A percentile compares a stretch with the other conserved stretches of the same genome.
phyloP scores from a whole-genome alignment of 2,797 vertebrate genomes.

The Prunella strophiata region DNA sequence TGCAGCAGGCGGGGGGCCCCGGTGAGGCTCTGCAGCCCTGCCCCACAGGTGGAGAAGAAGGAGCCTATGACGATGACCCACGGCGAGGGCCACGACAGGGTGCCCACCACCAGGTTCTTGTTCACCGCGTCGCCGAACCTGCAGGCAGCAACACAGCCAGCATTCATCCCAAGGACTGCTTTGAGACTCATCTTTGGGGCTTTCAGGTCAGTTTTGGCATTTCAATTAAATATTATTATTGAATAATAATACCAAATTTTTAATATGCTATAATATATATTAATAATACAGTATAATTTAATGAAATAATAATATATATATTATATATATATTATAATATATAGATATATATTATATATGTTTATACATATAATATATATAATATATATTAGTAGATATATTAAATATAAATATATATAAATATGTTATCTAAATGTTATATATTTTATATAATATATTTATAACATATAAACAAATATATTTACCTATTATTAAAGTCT shows the following conservation, averaged over 20 bases:
- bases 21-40: conserved; percentile 93
- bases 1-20: conserved; percentile 94
- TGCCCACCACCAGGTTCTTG: conserved; percentile 93
- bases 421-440: too few relatives aligned
- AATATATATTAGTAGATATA: too few relatives aligned
- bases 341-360: too few relatives aligned
- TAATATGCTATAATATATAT: fast-evolving
- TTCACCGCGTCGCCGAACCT: conserved; percentile 93
- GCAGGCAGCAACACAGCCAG: not conserved
- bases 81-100: conserved; percentile 94
- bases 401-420: too few relatives aligned
- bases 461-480: too few relatives aligned
- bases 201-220: not conserved
- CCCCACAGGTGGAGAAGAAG: conserved; percentile 97
- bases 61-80: conserved; percentile 98
- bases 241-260: not conserved
- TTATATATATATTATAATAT: too few relatives aligned
- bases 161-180: fast-evolving
- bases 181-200: fast-evolving
- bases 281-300: not conserved
- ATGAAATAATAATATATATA: too few relatives aligned
- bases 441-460: too few relatives aligned
- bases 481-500: too few relatives aligned
- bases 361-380: too few relatives aligned
- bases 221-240: not conserved